Base-by-base conservation (phyloP, 2,888 invertebrate species). In the Timandra comae region DNA sequence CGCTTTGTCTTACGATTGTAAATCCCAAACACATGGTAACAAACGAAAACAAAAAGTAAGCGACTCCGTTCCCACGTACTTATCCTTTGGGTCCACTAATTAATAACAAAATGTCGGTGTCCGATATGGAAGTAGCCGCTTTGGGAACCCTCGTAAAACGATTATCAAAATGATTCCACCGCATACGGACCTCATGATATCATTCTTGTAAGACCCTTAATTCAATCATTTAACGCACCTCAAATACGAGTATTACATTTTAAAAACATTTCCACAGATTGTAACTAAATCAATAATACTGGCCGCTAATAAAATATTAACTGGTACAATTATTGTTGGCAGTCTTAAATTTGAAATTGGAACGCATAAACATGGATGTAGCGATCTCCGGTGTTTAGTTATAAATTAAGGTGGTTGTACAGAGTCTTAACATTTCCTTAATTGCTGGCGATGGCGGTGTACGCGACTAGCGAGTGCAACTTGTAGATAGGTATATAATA, bases 121-220 rank as follows among this genome's bases (percentile, higher is more conserved):
- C 69, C 52, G 74, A 77, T 78, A 80, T 79, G 65, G 74, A 69
- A 76, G 81, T 68, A 73, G 66, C 72, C 65, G 73, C 63, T 72
- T 72, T 66, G 64, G 64, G 63, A 62, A 73, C 73, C 77, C 76
- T 71, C 70, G 71, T 84, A 82, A 82, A 84, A 78, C 81, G 76
- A 81, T 84, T 79, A 82, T 74, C 76, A 73, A 80, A 16, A 77
- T 75, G 69, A 76, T 70, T 68, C 72, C 65, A 50, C 57, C 49
- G 58, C 67, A 64, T 68, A 66, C 63, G 64, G 56, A 57, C 56
- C 52, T 56, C 56, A 51, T 57, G 65, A 56, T 72, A 73, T 70
- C 69, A 62, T 63, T 68, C 63, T 68, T 61, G 62, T 71, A n/a
- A n/a, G n/a, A n/a, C n/a, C n/a, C n/a, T 68, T 64, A 62, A 58